Evolutionary conservation across 23 tunicate genomes (phyloP).

Genomic region (Styela plicata): DNA sequence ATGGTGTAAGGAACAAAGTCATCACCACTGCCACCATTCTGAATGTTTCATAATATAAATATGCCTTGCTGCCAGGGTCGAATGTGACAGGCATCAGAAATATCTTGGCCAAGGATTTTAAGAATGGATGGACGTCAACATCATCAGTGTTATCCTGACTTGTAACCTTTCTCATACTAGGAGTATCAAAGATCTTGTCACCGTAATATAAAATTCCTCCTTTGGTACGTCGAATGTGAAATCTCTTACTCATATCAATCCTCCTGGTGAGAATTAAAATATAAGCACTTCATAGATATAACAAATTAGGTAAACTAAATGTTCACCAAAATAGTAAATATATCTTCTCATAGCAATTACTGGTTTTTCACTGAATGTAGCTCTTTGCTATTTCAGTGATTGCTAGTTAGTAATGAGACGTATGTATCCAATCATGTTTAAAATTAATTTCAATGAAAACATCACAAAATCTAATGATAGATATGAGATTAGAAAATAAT

Average conservation of each 20-base stretch:
- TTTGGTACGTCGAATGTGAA: constrained; percentile 33
- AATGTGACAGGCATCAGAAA: constrained; percentile 64
- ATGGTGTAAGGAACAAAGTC: constrained; percentile 63
- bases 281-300: no score
- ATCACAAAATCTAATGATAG: no score
- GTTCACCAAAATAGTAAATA: no score
- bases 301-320: no score
- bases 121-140: constrained; percentile 2
- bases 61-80: constrained; percentile 52
- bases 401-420: no score
- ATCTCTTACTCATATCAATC: constrained; percentile 47
- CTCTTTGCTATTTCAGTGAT: no score
- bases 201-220: constrained; percentile 53
- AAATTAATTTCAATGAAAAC: no score
- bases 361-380: no score
- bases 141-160: neutral
- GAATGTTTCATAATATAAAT: constrained; percentile 43
- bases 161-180: constrained; percentile 14
- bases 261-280: no score
- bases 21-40: constrained; percentile 32
- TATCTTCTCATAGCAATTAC: no score
- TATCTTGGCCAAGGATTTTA: neutral
- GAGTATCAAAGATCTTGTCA: constrained; percentile 6
- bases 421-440: no score
- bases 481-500: no score